Conservation (phyloP, 2,797 vertebrate genomes). For the Protosalanx chinensis region DNA sequence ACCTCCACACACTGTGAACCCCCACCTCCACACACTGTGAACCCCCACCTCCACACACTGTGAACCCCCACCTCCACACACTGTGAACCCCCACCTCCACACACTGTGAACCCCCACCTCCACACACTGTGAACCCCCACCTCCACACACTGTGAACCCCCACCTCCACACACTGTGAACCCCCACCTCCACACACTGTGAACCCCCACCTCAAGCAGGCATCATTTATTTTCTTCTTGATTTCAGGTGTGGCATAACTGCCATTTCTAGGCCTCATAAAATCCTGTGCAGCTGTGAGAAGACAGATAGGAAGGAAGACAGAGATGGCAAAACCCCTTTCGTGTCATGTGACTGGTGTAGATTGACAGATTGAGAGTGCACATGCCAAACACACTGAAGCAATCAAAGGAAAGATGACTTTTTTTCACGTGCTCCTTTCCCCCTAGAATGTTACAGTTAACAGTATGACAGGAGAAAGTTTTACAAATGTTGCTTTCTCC, state of each 20-base stretch:
- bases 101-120: conserved; percentile 8
- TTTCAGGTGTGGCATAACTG: conserved; percentile 4
- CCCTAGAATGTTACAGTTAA: conserved; percentile 26
- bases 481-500: conserved; percentile 11
- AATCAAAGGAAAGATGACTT: conserved; percentile 60
- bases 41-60: conserved; percentile 5
- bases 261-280: conserved; percentile 20
- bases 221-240: conserved; percentile 13
- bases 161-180: conserved; percentile 3
- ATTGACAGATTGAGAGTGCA: conserved; percentile 65
- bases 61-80: conserved; percentile 8
- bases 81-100: conserved; percentile 7
- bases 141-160: conserved; percentile 9
- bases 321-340: conserved; percentile 11
- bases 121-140: conserved; percentile 5
- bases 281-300: conserved; percentile 33
- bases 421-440: conserved; percentile 22
- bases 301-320: conserved; percentile 43
- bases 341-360: conserved; percentile 36
- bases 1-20: conserved; percentile 5
- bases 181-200: conserved; percentile 2
- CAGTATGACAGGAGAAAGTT: conserved; percentile 8
- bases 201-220: not conserved
- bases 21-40: conserved; percentile 4
- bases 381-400: conserved; percentile 51